phyloP scores from a whole-genome alignment of 2,113 vertebrate genomes.

The Corythoichthys intestinalis region DNA sequence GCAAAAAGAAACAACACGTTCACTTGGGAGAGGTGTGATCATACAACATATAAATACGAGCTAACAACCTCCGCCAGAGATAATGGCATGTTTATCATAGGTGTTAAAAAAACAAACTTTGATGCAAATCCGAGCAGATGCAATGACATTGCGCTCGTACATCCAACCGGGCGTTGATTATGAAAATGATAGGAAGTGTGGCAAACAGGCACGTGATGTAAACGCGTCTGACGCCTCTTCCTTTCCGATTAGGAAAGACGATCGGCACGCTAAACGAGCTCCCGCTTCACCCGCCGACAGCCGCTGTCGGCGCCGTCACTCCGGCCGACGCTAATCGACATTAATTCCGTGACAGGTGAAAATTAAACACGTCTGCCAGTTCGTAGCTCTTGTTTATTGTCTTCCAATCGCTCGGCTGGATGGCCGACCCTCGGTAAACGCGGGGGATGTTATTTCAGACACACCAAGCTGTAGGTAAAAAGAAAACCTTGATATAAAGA shows the following conservation, averaged over 20 bases:
- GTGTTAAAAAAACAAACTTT: background rate
- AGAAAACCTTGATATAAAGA: too few species aligned
- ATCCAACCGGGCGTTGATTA: background rate
- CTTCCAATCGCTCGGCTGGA: background rate
- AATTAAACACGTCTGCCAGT: conserved; percentile 1
- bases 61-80: background rate
- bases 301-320: background rate
- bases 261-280: background rate
- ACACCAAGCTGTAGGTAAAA: too few species aligned
- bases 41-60: background rate
- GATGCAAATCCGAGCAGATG: background rate
- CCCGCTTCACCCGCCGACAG: background rate
- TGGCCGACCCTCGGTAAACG: too few species aligned
- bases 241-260: background rate
- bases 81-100: background rate
- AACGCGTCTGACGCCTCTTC: background rate
- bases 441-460: too few species aligned
- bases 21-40: background rate
- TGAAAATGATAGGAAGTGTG: background rate
- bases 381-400: background rate
- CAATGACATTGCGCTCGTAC: background rate
- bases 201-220: background rate
- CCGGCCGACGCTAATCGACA: background rate
- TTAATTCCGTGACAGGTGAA: conserved; percentile 8
- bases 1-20: background rate